Conservation (phyloP, 64 coral and sea anemone genomes). For the Pocillopora damicornis region DNA sequence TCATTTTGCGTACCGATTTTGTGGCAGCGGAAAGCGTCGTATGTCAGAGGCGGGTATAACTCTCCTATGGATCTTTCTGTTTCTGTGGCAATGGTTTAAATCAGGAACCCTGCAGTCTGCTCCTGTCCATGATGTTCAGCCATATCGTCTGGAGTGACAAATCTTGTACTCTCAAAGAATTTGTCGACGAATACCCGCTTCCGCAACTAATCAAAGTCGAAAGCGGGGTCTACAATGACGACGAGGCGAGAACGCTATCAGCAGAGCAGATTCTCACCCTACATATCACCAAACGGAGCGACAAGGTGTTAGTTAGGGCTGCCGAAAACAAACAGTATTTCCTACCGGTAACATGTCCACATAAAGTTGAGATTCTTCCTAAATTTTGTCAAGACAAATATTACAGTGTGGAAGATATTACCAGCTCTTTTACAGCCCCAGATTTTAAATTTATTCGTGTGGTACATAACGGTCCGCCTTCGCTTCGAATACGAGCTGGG, state of each 20-base stretch:
- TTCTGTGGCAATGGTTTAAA: no score
- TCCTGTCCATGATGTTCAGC: background rate
- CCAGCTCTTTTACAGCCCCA: background rate
- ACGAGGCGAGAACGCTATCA: slow-evolving; percentile 14
- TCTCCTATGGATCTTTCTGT: no score
- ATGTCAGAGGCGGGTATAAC: no score
- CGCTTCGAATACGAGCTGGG: background rate
- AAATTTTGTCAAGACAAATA: slow-evolving; percentile 5
- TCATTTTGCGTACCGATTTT: no score
- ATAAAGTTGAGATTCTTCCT: slow-evolving; percentile 21
- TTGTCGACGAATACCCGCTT: background rate
- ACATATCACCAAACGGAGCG: slow-evolving; percentile 8
- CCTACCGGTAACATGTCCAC: background rate
- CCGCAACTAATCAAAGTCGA: slow-evolving; percentile 12
- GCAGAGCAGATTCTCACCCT: slow-evolving; percentile 10
- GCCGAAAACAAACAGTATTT: background rate
- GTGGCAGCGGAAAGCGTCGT: no score
- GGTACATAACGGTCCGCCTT: slow-evolving; percentile 19
- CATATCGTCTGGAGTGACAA: background rate
- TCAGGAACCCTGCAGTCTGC: no score
- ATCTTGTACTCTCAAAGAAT: background rate
- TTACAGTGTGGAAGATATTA: slow-evolving; percentile 35
- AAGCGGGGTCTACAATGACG: background rate
- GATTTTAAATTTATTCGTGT: slow-evolving; percentile 9
- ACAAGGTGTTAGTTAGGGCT: slow-evolving; percentile 1